Evolutionary conservation across 2,113 vertebrate species (phyloP).

Genomic region (Ptychochromis oligacanthus): DNA sequence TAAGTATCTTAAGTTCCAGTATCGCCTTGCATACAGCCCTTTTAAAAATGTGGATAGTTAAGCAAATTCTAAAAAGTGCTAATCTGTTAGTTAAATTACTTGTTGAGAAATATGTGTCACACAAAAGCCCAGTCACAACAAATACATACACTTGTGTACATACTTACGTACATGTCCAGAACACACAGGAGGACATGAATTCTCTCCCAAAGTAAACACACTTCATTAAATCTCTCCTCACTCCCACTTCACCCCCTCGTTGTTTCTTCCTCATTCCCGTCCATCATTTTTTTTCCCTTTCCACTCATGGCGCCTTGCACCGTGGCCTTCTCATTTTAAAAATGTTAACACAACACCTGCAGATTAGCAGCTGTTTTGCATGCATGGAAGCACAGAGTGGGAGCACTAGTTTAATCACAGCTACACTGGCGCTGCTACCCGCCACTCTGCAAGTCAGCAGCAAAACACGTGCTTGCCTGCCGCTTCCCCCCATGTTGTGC

Average conservation of each 20-base stretch:
- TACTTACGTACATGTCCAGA: not conserved
- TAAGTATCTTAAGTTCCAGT: not conserved
- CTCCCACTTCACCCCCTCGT: not conserved
- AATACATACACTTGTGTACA: not conserved
- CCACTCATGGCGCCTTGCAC: not conserved
- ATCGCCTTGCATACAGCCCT: not conserved
- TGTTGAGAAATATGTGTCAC: not conserved
- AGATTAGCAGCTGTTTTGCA: slow-evolving; percentile 41
- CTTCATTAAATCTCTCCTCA: slow-evolving; percentile 22
- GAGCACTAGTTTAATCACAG: slow-evolving; percentile 15
- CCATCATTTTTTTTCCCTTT: slow-evolving; percentile 7
- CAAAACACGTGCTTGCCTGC: slow-evolving; percentile 23
- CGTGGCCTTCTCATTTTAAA: not conserved
- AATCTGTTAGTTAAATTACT: not conserved
- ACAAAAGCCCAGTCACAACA: not conserved
- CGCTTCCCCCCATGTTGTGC: not conserved
- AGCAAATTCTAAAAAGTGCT: not conserved
- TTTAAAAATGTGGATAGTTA: not conserved
- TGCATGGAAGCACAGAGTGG: slow-evolving; percentile 29
- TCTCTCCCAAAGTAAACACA: slow-evolving; percentile 14
- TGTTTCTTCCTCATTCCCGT: not conserved
- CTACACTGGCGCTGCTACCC: not conserved
- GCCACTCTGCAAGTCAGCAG: slow-evolving; percentile 17
- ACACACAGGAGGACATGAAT: not conserved
- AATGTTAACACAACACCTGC: slow-evolving; percentile 1